Evolutionary conservation across 2,888 invertebrate species (phyloP).

Genomic region (Crioceris asparagi): DNA sequence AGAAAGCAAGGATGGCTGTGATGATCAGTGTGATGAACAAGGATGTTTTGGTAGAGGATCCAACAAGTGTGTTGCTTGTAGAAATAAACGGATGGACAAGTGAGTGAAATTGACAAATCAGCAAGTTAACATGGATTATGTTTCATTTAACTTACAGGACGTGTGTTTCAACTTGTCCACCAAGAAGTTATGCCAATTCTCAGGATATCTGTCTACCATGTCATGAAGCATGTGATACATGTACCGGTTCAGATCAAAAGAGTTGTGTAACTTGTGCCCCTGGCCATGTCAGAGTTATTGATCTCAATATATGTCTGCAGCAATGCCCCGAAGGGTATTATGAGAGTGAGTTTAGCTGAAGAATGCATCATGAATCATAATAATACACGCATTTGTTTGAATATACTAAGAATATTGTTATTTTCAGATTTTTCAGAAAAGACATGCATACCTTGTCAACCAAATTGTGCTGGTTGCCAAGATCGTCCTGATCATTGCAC

Average conservation of each 20-base stretch:
- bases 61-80: conserved; percentile 73
- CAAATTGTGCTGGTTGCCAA: conserved; percentile 77
- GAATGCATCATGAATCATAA: no score
- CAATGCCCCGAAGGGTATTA: conserved; percentile 85
- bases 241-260: conserved; percentile 78
- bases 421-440: conserved; percentile 41
- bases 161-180: conserved; percentile 77
- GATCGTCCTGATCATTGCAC: conserved; percentile 74
- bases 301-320: conserved; percentile 77
- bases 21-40: conserved; percentile 74
- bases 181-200: conserved; percentile 71
- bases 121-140: no score
- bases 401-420: conserved; percentile 5
- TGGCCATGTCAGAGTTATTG: conserved; percentile 71
- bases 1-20: conserved; percentile 51
- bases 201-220: conserved; percentile 77
- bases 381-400: background rate
- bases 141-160: no score
- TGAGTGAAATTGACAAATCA: no score
- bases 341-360: conserved; percentile 63
- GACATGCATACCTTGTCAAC: conserved; percentile 74
- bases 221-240: conserved; percentile 81
- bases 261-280: conserved; percentile 78
- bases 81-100: conserved; percentile 71
- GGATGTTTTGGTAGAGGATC: conserved; percentile 81